Evolutionary conservation across 2,797 vertebrate species (phyloP), one percentile per base, ranked within the genome.

Genomic region (Pseudochirops cupreus): DNA sequence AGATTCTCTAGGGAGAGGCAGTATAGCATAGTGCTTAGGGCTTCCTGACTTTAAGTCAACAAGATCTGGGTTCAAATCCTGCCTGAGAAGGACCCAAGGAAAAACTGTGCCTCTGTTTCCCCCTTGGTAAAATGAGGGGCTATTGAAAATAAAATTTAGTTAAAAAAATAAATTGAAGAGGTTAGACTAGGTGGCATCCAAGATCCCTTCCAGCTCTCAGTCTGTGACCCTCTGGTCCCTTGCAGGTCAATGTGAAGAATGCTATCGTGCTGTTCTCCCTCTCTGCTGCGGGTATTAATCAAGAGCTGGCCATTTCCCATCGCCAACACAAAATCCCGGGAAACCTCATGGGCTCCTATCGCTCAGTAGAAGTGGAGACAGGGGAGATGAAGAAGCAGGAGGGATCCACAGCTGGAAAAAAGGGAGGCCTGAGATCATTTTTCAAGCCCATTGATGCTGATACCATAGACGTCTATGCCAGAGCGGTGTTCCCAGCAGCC

Each of bases 201-300:
- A 9, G 57, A 39, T 21, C 57, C 29, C 5, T 55, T 50, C 82
- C 53, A 29, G 0, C 11, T 11, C 91, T 57, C 92, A 93, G n/a
- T 29, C 50, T 53, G 50, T 21, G 4, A 50, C 90, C 97, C 31
- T 97, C 95, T 92, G 55, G 96, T 95, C 92, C 54, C 55, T 95
- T 94, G 39, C 99, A 99, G 99, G 98, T 99, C 93, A 99, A 99
- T 0, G 99, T 99, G 98, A 99, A 99, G 98, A 99, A 99, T 0
- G 99, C 99, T 59, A 99, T 99, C 95, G 99, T 99, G 59, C 98
- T 99, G 55, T 99, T 99, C 96, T 99, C 99, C 29, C 99, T 99
- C 52, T 99, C 99, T 0, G 99, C 99, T 29, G 99, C 99, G 0
- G 99, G 99, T 6, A 99, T 99, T 99, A 99, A 98, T 98, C 99